Evolutionary conservation across 1,140 invertebrate species (phyloP).

Genomic region (Mycetomoellerius zeteki): DNA sequence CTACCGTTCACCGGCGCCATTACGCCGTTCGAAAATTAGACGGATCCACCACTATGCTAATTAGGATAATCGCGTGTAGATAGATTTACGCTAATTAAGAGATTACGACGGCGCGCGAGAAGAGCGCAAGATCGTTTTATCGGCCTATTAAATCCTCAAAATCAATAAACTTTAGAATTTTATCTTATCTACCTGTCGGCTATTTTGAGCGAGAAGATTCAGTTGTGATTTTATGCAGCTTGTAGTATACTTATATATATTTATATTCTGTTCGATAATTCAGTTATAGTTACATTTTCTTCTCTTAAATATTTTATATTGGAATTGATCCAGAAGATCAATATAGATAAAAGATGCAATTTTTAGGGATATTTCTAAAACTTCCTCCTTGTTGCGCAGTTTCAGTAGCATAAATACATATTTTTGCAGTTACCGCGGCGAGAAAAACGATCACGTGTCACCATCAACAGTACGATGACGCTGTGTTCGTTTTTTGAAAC

Average conservation of each 20-base stretch:
- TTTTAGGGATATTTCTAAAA: not conserved
- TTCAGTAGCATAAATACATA: not conserved
- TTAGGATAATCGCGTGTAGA: slow-evolving; percentile 41
- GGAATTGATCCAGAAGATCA: not conserved
- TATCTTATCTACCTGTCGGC: not conserved
- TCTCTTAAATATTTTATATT: not conserved
- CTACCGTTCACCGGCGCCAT: slow-evolving; percentile 45
- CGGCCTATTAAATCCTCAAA: slow-evolving; percentile 1
- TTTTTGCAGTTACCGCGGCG: not conserved
- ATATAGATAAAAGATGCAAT: not conserved
- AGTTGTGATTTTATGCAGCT: not conserved
- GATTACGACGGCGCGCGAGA: slow-evolving; percentile 2
- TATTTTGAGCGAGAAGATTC: not conserved
- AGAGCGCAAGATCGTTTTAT: slow-evolving; percentile 11
- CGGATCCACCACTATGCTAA: slow-evolving; percentile 3
- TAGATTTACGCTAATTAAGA: slow-evolving; percentile 33
- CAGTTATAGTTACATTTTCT: not conserved
- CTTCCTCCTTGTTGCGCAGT: too few species aligned
- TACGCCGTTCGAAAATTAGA: slow-evolving; percentile 38
- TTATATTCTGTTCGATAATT: not conserved
- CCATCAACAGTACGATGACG: not conserved
- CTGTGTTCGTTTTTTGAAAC: slow-evolving; percentile 48
- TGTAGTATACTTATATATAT: not conserved
- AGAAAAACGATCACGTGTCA: slow-evolving; percentile 6
- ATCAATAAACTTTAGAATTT: slow-evolving; percentile 7